phyloP scores from a whole-genome alignment of 2,113 vertebrate species.

The Dicentrarchus labrax region DNA sequence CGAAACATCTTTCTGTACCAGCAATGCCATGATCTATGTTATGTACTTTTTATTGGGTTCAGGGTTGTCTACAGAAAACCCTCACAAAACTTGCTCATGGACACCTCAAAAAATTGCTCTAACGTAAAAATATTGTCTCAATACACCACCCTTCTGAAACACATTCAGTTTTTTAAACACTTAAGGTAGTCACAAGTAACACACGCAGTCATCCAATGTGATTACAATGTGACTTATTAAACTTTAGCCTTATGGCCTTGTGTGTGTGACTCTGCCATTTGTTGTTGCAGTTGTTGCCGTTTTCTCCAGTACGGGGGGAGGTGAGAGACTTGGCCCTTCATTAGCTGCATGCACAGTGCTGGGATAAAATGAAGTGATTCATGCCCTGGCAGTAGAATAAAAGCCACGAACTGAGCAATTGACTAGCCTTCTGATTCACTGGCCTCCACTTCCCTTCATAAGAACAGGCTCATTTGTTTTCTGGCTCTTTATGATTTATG shows the following conservation, averaged over 20 bases:
- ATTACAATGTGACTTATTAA: constrained; percentile 37
- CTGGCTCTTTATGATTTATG: background rate
- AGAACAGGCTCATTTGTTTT: background rate
- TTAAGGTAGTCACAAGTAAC: background rate
- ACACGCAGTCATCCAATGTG: constrained; percentile 10
- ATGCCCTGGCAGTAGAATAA: constrained; percentile 21
- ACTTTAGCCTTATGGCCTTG: constrained; percentile 18
- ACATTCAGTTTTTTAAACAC: background rate
- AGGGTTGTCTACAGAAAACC: constrained; percentile 1
- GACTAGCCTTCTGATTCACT: constrained; percentile 27
- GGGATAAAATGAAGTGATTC: background rate
- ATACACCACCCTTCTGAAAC: background rate
- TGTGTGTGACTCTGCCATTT: constrained; percentile 34
- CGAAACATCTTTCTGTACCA: background rate
- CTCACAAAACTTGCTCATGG: background rate
- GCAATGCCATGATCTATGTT: background rate
- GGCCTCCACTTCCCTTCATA: background rate
- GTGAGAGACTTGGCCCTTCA: background rate
- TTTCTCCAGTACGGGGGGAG: background rate
- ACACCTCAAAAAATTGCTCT: background rate
- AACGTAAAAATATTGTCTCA: background rate
- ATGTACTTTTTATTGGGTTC: background rate
- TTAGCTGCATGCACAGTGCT: constrained; percentile 8
- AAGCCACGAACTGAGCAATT: constrained; percentile 16
- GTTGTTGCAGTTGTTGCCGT: constrained; percentile 33